phyloP scores from a whole-genome alignment of 2,888 invertebrate species.

The Danaus chrysippus region DNA sequence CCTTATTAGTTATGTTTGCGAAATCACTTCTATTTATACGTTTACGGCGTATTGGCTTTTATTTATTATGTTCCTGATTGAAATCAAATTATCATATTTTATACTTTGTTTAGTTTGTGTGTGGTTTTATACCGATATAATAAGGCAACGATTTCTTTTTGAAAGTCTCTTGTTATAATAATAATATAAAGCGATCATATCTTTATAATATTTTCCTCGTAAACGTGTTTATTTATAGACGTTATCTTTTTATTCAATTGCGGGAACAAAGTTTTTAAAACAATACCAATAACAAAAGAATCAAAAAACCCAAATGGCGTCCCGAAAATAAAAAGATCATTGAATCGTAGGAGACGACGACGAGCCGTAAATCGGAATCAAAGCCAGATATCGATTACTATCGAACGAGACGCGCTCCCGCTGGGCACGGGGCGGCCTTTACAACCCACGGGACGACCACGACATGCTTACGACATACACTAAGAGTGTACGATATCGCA shows the following conservation, averaged over 20 bases:
- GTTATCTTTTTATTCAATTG: neutral
- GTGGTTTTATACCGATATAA: too few species aligned
- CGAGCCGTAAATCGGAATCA: slow-evolving; percentile 51
- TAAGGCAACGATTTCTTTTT: too few species aligned
- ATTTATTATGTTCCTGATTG: too few species aligned
- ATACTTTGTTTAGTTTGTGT: too few species aligned
- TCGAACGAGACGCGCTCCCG: slow-evolving; percentile 57
- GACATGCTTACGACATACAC: slow-evolving; percentile 13
- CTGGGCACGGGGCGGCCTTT: slow-evolving; percentile 36
- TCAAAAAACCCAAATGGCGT: slow-evolving; percentile 4
- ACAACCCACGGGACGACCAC: slow-evolving; percentile 31
- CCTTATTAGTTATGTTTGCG: too few species aligned
- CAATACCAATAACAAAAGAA: neutral
- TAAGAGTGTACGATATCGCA: too few species aligned
- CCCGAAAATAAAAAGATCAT: slow-evolving; percentile 7
- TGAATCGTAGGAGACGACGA: slow-evolving; percentile 41
- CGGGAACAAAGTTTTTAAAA: neutral
- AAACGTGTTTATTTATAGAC: too few species aligned
- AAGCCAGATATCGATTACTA: slow-evolving; percentile 59
- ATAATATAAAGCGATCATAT: too few species aligned
- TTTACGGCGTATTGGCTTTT: too few species aligned
- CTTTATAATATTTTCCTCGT: too few species aligned
- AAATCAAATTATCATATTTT: too few species aligned
- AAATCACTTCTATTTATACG: too few species aligned
- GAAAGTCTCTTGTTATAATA: neutral